phyloP scores from a whole-genome alignment of 2,888 invertebrate species.

The Eristalinus sepulchralis region DNA sequence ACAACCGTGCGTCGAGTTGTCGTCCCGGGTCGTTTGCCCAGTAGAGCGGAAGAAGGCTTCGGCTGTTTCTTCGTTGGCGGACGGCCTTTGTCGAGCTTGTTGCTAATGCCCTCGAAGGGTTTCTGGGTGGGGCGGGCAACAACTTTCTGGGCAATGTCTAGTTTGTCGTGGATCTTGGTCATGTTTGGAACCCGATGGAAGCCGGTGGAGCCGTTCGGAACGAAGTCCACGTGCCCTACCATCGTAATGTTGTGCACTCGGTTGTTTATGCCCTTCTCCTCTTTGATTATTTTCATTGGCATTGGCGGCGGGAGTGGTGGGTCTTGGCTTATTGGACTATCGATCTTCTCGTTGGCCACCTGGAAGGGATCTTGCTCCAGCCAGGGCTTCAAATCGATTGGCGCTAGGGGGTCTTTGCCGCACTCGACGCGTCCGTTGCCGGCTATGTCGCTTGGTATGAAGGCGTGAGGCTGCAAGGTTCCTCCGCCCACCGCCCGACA shows the following conservation, averaged over 20 bases:
- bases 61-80: slow-evolving; percentile 71
- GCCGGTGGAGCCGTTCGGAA: slow-evolving; percentile 74
- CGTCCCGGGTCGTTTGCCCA: slow-evolving; percentile 69
- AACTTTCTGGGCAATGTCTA: slow-evolving; percentile 82
- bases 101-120: slow-evolving; percentile 74
- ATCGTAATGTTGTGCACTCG: slow-evolving; percentile 71
- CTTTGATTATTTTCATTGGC: slow-evolving; percentile 69
- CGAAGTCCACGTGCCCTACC: slow-evolving; percentile 74
- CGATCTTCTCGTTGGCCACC: slow-evolving; percentile 14
- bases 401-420: slow-evolving; percentile 75
- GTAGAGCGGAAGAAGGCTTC: slow-evolving; percentile 29
- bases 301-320: slow-evolving; percentile 41
- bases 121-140: slow-evolving; percentile 78
- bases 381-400: slow-evolving; percentile 80
- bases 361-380: slow-evolving; percentile 79
- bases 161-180: slow-evolving; percentile 83
- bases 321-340: slow-evolving; percentile 18
- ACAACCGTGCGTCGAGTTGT: slow-evolving; percentile 76
- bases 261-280: slow-evolving; percentile 76
- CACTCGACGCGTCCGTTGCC: slow-evolving; percentile 78
- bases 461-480: slow-evolving; percentile 80
- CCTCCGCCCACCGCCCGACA: slow-evolving; percentile 80
- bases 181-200: slow-evolving; percentile 74
- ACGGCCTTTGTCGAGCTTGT: slow-evolving; percentile 77
- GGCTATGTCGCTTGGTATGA: slow-evolving; percentile 78